Percentiles rank a stretch among this genome's conserved stretches.
Evolutionary conservation across 2,113 vertebrate species (phyloP).

Genomic region (Pomatorhinus ruficollis): DNA sequence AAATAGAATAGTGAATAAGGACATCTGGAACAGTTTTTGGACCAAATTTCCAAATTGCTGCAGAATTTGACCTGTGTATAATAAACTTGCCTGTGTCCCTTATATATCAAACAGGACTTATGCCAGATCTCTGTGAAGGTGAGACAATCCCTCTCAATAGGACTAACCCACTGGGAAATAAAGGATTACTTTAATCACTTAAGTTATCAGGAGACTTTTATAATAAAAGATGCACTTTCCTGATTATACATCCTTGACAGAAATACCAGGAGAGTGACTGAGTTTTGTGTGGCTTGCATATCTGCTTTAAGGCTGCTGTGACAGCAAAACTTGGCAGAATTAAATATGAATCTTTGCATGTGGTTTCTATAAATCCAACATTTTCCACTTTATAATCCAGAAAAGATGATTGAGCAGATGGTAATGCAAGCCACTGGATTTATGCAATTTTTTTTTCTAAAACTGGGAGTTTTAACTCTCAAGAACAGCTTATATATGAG

Average conservation of each 20-base stretch:
- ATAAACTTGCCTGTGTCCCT: neutral
- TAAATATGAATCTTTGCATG: constrained; percentile 68
- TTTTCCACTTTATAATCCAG: constrained; percentile 70
- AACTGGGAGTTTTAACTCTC: constrained; percentile 37
- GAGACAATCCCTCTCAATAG: constrained; percentile 1
- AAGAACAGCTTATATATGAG: neutral
- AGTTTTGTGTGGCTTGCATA: constrained; percentile 48
- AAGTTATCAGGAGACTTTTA: constrained; percentile 8
- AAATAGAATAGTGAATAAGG: neutral
- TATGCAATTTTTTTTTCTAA: constrained; percentile 58
- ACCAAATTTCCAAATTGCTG: neutral
- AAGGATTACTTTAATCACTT: constrained; percentile 25
- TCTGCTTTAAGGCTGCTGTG: constrained; percentile 62
- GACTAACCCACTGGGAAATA: neutral
- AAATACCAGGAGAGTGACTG: constrained; percentile 43
- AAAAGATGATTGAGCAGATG: constrained; percentile 71
- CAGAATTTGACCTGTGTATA: neutral
- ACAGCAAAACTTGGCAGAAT: constrained; percentile 69
- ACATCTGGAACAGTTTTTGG: constrained; percentile 14
- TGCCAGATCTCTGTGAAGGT: neutral
- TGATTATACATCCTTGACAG: constrained; percentile 30
- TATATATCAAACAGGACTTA: neutral
- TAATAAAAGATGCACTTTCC: constrained; percentile 21
- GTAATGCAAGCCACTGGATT: constrained; percentile 64
- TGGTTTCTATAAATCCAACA: constrained; percentile 63